phyloP scores from a whole-genome alignment of 2,797 vertebrate species.

The Coluber constrictor region DNA sequence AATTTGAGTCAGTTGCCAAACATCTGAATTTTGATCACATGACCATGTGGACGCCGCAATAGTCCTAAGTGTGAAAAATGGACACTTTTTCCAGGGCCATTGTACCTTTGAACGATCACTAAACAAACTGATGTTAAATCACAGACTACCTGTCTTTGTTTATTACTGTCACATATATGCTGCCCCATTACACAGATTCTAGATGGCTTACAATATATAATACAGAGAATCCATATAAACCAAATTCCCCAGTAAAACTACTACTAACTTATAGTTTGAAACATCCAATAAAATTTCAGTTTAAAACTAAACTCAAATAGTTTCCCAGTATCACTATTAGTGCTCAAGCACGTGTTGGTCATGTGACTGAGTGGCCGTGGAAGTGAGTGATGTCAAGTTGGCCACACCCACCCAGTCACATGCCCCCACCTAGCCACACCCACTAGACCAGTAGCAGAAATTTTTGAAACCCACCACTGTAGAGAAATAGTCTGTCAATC shows the following conservation, averaged over 20 bases:
- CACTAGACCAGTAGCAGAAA: no score
- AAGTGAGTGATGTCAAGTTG: no score
- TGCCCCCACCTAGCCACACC: no score
- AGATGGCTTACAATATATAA: background rate
- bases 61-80: background rate
- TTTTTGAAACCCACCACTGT: no score
- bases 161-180: background rate
- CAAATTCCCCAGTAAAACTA: background rate
- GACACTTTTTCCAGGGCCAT: background rate
- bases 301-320: background rate
- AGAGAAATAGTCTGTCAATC: background rate
- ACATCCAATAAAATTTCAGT: background rate
- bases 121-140: background rate
- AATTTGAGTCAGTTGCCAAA: background rate
- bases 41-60: background rate
- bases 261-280: background rate
- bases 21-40: background rate
- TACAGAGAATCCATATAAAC: background rate
- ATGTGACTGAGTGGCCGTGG: no score
- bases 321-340: background rate
- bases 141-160: background rate
- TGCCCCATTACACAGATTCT: background rate
- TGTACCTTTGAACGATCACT: background rate
- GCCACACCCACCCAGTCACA: no score
- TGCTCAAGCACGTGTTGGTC: background rate